Evolutionary conservation across 2,797 vertebrate genomes (phyloP).

Genomic region (Morelia viridis): DNA sequence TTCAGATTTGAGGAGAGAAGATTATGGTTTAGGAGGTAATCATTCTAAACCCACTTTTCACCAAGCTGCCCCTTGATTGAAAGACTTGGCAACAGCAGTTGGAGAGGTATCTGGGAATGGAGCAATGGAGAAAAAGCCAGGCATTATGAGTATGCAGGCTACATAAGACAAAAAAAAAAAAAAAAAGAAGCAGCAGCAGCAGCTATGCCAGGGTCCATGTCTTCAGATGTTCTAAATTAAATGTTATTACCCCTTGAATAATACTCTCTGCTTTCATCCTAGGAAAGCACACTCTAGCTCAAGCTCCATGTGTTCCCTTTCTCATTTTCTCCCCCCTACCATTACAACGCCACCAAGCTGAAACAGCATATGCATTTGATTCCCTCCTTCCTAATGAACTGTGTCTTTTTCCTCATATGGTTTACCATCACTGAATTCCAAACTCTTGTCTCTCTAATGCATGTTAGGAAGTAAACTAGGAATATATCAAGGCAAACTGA

Average conservation of each 20-base stretch:
- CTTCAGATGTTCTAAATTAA: not conserved
- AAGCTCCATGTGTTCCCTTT: not conserved
- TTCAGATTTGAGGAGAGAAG: not conserved
- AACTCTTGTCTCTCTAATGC: not conserved
- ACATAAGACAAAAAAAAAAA: not conserved
- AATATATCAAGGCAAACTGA: not conserved
- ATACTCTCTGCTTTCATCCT: not conserved
- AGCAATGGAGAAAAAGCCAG: not conserved
- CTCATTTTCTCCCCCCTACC: not conserved
- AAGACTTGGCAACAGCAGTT: not conserved
- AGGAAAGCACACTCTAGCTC: not conserved
- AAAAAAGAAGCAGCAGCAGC: not conserved
- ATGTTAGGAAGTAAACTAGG: not conserved
- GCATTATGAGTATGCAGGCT: not conserved
- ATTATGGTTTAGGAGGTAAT: not conserved
- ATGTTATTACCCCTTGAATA: not conserved
- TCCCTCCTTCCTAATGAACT: not conserved
- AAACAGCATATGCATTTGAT: not conserved
- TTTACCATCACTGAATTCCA: not conserved
- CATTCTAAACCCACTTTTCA: not conserved
- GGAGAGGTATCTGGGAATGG: not conserved
- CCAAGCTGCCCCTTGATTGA: not conserved
- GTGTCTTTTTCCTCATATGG: not conserved
- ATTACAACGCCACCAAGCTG: not conserved
- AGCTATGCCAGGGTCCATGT: not conserved